Base-by-base conservation (phyloP, 1,140 invertebrate genomes). In the Bilobella aurantiaca region DNA sequence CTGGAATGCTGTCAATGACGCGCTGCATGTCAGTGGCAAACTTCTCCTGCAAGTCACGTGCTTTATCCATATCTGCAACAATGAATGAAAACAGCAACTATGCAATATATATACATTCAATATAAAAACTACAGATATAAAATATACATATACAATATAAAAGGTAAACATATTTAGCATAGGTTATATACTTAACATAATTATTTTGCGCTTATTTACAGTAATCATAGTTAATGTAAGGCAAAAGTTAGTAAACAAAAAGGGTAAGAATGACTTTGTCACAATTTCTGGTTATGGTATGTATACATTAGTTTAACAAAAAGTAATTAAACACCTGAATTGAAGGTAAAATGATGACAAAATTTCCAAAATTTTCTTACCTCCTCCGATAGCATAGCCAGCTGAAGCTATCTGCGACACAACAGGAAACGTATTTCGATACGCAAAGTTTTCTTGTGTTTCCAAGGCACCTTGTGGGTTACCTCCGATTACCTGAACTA, bases 1-100 rank as follows among this genome's bases (percentile, higher is more conserved):
- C 63, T 3, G 69, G 69, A 34, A 70, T 68, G 12, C 63, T 65
- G 56, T 70, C 69, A 34, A 70, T 68, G 1, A 68, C 69, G n/a
- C 58, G 18, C 18, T 70, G 59, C 63, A 70, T 63, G 31, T 70
- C 69, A 27, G 49, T 32, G 0, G 66, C 66, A 70, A 70, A 70
- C 28, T 70, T 67, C 53, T 68, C 46, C 32, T 70, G 69, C 46
- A 70, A 37, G 59, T 67, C 56, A 25, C 21, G 23, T 0, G 69
- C 69, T 29, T 57, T 46, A 8, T 63, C 66, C 32, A 47, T 29
- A 28, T 70, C 64, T 25, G 62, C 65, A 12, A 58, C 59, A 21
- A 67, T 65, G 2, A 63, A 67, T 23, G 3, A 12, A 18, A 8
- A 53, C 12, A 53, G 8, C 49, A 23, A 53, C 25, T 53, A 53